Evolutionary conservation across 2,113 vertebrate genomes (phyloP), one percentile per base, ranked within the genome.

Genomic region (Callochromis pleurospilus): DNA sequence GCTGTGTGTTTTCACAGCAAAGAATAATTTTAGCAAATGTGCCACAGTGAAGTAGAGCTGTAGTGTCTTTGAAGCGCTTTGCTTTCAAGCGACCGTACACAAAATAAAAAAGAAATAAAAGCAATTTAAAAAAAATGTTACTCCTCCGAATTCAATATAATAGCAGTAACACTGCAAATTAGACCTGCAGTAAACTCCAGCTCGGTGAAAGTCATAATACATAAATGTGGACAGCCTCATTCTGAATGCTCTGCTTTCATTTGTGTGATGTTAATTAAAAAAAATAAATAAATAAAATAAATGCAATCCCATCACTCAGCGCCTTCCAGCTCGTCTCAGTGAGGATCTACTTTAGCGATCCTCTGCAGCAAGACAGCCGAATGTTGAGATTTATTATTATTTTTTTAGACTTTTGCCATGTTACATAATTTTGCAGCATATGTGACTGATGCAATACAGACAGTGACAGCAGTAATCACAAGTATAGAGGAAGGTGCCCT

Each of bases 401-500:
- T 83, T 68, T 77, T 68, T 51, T 24, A 38, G n/a, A 42, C 13
- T 38, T 79, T 55, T 80, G 56, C 86, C 15, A 53, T 21, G 31
- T 87, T 86, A 73, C 26, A 79, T 80, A 73, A 73, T 70, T 90
- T 80, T 89, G 60, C 75, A 87, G 80, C 55, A 87, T 82, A 60
- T 58, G 55, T 70, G 83, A 87, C 84, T 90, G 91, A 88, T 86
- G 91, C 88, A 92, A 92, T 54, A 60, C 82, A 80, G 79, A 53
- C 87, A 83, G 85, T 56, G 86, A 86, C 85, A 86, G 54, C 80
- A 81, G 91, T 53, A 92, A 92, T 55, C 14, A 31, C 73, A 68
- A 82, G 55, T 33, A 86, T 70, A 80, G 38, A 83, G 53, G 17
- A 45, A 84, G 36, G 54, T 5, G 33, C 55, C 26, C 29, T 14